phyloP scores from a whole-genome alignment of 2,797 vertebrate species.

The Lacerta bilineata region DNA sequence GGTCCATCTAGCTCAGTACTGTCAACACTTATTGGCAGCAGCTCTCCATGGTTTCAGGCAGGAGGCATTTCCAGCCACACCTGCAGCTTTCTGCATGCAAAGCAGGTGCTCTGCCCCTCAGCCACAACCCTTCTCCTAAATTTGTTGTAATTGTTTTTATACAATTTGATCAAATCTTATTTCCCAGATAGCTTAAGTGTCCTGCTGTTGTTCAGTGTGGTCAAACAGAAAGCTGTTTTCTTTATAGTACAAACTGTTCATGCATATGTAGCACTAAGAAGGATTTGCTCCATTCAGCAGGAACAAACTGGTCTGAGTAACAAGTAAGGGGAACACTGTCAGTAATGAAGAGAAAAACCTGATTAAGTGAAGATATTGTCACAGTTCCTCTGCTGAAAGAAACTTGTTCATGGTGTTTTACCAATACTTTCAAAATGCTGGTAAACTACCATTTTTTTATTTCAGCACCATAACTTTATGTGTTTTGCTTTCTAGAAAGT shows the following conservation, averaged over 20 bases:
- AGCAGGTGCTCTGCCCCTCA: too few relatives aligned
- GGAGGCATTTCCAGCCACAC: too few relatives aligned
- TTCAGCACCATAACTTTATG: neutral
- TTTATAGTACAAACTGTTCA: slow-evolving; percentile 24
- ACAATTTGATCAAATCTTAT: slow-evolving; percentile 5
- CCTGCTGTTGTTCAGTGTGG: neutral
- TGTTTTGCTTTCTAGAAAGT: neutral
- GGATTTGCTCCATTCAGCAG: slow-evolving; percentile 38
- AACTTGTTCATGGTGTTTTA: neutral
- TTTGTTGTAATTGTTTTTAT: neutral
- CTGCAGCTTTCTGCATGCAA: too few relatives aligned
- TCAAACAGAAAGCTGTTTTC: slow-evolving; percentile 38
- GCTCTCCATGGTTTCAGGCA: too few relatives aligned
- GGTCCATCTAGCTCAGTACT: too few relatives aligned
- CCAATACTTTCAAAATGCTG: neutral
- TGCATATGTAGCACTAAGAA: slow-evolving; percentile 29
- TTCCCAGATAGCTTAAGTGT: slow-evolving; percentile 15
- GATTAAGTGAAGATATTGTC: slow-evolving; percentile 31
- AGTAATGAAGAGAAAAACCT: slow-evolving; percentile 31
- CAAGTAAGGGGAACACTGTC: neutral
- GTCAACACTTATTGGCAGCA: too few relatives aligned
- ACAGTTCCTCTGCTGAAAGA: slow-evolving; percentile 50
- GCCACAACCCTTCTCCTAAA: neutral
- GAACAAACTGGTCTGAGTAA: slow-evolving; percentile 17
- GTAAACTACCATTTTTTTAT: slow-evolving; percentile 1